Evolutionary conservation across 1,140 invertebrate genomes (phyloP), one percentile per base, ranked within the genome.

Genomic region (Pseudachorutes palmiensis): DNA sequence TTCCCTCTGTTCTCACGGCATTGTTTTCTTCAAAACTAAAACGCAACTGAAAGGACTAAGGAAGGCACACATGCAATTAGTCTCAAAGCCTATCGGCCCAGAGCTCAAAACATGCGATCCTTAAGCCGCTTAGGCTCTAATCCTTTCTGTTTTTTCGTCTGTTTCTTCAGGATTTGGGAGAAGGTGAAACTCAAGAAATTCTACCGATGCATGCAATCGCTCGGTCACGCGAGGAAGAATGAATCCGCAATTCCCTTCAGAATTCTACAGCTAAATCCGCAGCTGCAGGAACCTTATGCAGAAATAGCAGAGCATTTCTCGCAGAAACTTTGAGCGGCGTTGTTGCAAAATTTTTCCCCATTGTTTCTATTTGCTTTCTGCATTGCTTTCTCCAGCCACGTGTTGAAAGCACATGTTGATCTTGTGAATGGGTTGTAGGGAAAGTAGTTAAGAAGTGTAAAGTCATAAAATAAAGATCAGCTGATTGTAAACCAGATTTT

Each of bases 1-100:
- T 68, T 68, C 48, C 19, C 32, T 28, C 1, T 31, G 41, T 66
- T 70, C 68, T 70, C 68, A 70, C 68, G 64, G 64, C 51, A 55
- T 55, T 55, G 51, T 55, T 55, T 55, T 55, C 51, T 24, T 26
- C 24, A 14, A 22, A 55, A 55, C 3, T 14, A 55, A 55, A 32
- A 29, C 19, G 36, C 22, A 16, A 26, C 9, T 41, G n/a, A 33
- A 28, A 9, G 26, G 30, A n/a, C 41, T 31, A 28, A 9, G 26
- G 30, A n/a, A 36, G 36, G 26, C n/a, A 16, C 16, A 22, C 49
- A 32, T 65, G 55, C 57, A 65, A 65, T 65, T 65, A 65, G 64
- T 49, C 14, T 64, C 51, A 5, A 26, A 31, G n/a, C 26, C 51
- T 55, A 24, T 55, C 24, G 12, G 9, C 24, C 51, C 24, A 19